Evolutionary conservation across 2,888 invertebrate species (phyloP).

Genomic region (Philereme vetulata): DNA sequence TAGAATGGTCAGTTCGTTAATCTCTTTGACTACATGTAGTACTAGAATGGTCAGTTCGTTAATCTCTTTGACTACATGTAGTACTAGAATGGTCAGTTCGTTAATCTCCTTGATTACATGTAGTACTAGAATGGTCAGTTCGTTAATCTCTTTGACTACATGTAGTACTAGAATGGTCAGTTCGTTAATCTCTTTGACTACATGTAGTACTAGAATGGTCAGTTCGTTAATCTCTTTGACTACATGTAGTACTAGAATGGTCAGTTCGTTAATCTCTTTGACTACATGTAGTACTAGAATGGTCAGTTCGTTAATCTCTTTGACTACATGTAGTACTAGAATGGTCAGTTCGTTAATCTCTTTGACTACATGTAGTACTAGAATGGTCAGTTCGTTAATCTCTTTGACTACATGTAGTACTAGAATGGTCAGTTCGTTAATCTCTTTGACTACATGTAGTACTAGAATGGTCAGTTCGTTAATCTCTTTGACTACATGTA

Average conservation of each 20-base stretch:
- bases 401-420: slow-evolving; percentile 60
- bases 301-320: slow-evolving; percentile 85
- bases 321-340: slow-evolving; percentile 63
- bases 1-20: slow-evolving; percentile 87
- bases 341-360: slow-evolving; percentile 87
- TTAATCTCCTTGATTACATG: slow-evolving; percentile 51
- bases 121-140: slow-evolving; percentile 87
- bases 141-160: slow-evolving; percentile 57
- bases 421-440: slow-evolving; percentile 87
- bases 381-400: slow-evolving; percentile 87
- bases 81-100: slow-evolving; percentile 88
- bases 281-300: slow-evolving; percentile 77
- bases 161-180: slow-evolving; percentile 86
- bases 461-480: slow-evolving; percentile 88
- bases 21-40: slow-evolving; percentile 56
- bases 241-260: slow-evolving; percentile 82
- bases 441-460: slow-evolving; percentile 56
- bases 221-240: slow-evolving; percentile 79
- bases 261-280: slow-evolving; percentile 82
- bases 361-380: slow-evolving; percentile 62
- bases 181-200: slow-evolving; percentile 65
- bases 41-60: slow-evolving; percentile 88
- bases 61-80: slow-evolving; percentile 55
- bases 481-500: slow-evolving; percentile 55
- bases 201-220: slow-evolving; percentile 83